Base-by-base conservation (phyloP, 2,888 invertebrate species). In the Willowsia nigromaculata region DNA sequence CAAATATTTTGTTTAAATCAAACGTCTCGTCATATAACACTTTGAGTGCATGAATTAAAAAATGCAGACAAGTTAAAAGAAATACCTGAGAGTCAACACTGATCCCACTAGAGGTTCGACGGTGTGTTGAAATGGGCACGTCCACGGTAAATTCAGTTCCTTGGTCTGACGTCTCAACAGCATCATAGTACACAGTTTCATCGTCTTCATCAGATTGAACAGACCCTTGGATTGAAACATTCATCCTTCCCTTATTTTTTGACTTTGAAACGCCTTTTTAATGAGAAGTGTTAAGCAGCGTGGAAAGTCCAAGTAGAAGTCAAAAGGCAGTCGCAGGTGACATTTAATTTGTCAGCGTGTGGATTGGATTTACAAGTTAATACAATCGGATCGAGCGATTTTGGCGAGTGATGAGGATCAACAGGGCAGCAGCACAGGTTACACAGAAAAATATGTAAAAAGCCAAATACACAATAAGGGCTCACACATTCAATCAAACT, bases 141-240 rank as follows among this genome's bases (percentile, higher is more conserved):
- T 93, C 92, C 76, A 93, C 93, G 30, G 90, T 92, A 83, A 93
- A 92, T 53, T 93, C 93, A 13, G 53, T 89, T 22, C 81, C 71
- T 27, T 81, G 81, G 1, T 92, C 92, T 7, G 92, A 89, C 25
- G 93, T 93, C 92, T 94, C 95, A 91, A 95, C 94, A 1, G 96
- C 96, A 93, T 96, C 96, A 93, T 95, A 95, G 93, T 95, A 96
- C 92, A 95, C 95, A 87, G 94, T 94, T 91, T 95, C 95, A 80
- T 96, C 96, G 91, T 95, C 95, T 93, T 95, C 95, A 92, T 95
- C 95, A 11, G 95, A 95, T 91, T 95, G 95, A 25, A 93, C 91
- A 68, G 90, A 91, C 81, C 90, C 85, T 91, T 92, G 92, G 47
- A 91, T 85, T 90, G 78, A 62, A 90, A 89, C 83, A 85, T 85